Evolutionary conservation across 92 coral and sea anemone species (phyloP).

Genomic region (Porites cylindrica): DNA sequence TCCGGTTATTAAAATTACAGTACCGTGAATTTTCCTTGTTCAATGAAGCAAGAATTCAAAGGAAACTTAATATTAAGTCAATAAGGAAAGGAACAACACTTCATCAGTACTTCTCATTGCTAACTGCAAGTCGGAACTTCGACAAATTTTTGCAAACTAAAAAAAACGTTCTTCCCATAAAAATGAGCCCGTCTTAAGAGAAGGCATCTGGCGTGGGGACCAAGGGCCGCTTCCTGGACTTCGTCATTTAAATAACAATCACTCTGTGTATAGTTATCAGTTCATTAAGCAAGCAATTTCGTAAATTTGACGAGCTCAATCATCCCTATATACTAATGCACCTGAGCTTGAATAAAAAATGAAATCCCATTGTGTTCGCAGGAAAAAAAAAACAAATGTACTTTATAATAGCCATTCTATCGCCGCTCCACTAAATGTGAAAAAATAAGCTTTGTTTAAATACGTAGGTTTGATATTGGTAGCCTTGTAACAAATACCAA

Average conservation of each 20-base stretch:
- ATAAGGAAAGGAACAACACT: background rate
- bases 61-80: background rate
- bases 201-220: background rate
- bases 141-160: too few species aligned
- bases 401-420: background rate
- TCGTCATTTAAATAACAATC: too few species aligned
- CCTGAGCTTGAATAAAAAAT: too few species aligned
- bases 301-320: too few species aligned
- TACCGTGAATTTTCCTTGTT: conserved; percentile 18
- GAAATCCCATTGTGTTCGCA: too few species aligned
- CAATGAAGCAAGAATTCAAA: background rate
- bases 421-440: background rate
- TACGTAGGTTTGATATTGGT: too few species aligned
- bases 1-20: background rate
- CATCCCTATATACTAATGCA: background rate
- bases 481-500: too few species aligned
- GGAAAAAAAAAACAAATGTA: background rate
- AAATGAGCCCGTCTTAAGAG: background rate
- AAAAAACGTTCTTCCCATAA: background rate
- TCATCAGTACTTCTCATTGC: background rate
- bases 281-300: too few species aligned
- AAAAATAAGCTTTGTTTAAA: background rate
- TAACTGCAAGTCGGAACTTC: too few species aligned
- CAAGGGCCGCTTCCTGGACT: background rate
- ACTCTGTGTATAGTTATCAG: too few species aligned